Percentiles rank a stretch among this genome's conserved stretches.
Evolutionary conservation across 1,140 invertebrate genomes (phyloP).

Genomic region (Micrasema longulum): DNA sequence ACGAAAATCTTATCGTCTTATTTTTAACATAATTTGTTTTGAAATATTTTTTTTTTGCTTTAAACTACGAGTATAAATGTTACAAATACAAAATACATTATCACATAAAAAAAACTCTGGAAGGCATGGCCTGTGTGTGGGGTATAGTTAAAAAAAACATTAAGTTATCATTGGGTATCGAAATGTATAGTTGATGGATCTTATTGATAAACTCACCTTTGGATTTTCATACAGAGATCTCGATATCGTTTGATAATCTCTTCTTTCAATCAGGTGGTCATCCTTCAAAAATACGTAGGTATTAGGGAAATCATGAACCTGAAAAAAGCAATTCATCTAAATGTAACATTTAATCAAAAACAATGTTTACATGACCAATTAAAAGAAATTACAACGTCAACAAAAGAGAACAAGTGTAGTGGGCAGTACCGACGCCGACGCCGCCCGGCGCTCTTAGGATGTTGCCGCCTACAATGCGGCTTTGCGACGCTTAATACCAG

Average conservation of each 20-base stretch:
- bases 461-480: conserved; percentile 22
- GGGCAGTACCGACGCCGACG: conserved; percentile 22
- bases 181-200: too few relatives aligned
- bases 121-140: too few relatives aligned
- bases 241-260: conserved; percentile 56
- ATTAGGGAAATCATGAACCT: conserved; percentile 67
- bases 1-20: too few relatives aligned
- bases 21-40: too few relatives aligned
- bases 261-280: conserved; percentile 63
- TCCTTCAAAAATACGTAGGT: conserved; percentile 68
- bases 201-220: conserved; percentile 67
- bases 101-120: too few relatives aligned
- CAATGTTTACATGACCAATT: too few relatives aligned
- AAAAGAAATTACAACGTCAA: too few relatives aligned
- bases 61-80: too few relatives aligned
- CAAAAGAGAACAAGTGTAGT: not conserved
- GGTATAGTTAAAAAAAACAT: too few relatives aligned
- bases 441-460: conserved; percentile 11
- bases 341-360: not conserved
- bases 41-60: too few relatives aligned
- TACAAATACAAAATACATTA: too few relatives aligned
- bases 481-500: conserved; percentile 19
- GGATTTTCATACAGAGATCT: conserved; percentile 60
- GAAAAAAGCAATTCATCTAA: conserved; percentile 30
- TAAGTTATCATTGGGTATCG: too few relatives aligned